Evolutionary conservation across 2,113 vertebrate genomes (phyloP).

Genomic region (Baryphthengus martii): DNA sequence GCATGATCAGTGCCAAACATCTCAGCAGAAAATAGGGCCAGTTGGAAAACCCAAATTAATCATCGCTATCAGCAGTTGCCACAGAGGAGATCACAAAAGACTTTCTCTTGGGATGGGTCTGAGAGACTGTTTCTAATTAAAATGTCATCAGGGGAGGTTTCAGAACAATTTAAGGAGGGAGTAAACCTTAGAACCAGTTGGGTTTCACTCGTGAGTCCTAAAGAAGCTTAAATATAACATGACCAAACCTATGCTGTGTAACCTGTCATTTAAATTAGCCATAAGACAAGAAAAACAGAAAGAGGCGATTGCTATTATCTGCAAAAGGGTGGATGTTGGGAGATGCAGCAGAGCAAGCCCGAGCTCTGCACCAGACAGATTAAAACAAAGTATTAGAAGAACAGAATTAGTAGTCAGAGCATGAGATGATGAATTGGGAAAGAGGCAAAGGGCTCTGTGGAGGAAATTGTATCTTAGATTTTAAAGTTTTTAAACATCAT

Average conservation of each 20-base stretch:
- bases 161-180: not conserved
- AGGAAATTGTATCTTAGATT: not conserved
- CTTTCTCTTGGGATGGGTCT: slow-evolving; percentile 12
- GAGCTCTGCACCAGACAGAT: not conserved
- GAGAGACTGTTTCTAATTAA: slow-evolving; percentile 8
- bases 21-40: slow-evolving; percentile 24
- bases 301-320: not conserved
- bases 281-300: not conserved
- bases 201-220: not conserved
- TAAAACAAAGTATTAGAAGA: not conserved
- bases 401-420: not conserved
- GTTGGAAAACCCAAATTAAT: slow-evolving; percentile 57
- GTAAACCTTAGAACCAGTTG: not conserved
- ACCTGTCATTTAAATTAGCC: not conserved
- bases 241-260: not conserved
- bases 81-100: not conserved
- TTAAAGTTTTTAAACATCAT: not conserved
- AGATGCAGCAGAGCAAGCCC: not conserved
- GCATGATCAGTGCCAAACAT: slow-evolving; percentile 20
- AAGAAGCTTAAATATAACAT: not conserved
- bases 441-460: not conserved
- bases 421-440: not conserved
- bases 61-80: slow-evolving; percentile 28
- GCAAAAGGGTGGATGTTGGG: not conserved
- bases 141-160: slow-evolving; percentile 12